Evolutionary conservation across 2,888 invertebrate species (phyloP).

Genomic region (Calameuta pallipes): DNA sequence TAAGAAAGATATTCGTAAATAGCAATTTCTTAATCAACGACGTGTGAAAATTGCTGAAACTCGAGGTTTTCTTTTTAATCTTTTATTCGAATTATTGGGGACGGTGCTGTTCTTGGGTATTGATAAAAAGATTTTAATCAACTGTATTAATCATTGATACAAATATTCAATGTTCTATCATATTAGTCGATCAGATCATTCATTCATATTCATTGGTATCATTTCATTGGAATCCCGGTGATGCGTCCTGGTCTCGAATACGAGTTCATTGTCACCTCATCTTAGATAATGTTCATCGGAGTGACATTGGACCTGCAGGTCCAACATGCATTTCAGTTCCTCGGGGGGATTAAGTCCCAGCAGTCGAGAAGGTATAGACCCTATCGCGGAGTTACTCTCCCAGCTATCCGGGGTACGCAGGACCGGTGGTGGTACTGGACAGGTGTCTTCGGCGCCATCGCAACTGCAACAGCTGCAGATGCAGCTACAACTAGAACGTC

Average conservation of each 20-base stretch:
- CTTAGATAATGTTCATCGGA: slow-evolving; percentile 45
- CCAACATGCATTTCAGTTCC: slow-evolving; percentile 96
- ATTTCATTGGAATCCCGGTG: background rate
- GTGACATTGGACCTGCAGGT: slow-evolving; percentile 61
- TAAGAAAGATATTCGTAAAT: background rate
- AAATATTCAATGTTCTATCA: background rate
- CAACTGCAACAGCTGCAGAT: slow-evolving; percentile 95
- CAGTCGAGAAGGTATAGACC: slow-evolving; percentile 94
- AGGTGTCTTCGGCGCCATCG: slow-evolving; percentile 74
- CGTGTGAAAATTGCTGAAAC: background rate
- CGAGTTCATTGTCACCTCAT: slow-evolving; percentile 29
- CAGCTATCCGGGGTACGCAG: slow-evolving; percentile 95
- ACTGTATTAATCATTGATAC: background rate
- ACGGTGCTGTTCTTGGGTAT: background rate
- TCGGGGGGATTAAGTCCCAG: slow-evolving; percentile 88
- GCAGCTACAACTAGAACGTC: slow-evolving; percentile 91
- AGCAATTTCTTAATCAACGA: background rate
- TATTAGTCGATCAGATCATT: background rate
- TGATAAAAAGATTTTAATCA: background rate
- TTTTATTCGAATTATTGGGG: background rate
- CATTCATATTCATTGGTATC: background rate
- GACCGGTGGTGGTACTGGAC: slow-evolving; percentile 69
- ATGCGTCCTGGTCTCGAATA: background rate
- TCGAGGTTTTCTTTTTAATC: background rate
- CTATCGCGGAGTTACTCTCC: slow-evolving; percentile 94